Evolutionary conservation across 2,888 invertebrate genomes (phyloP), one percentile per base, ranked within the genome.

Genomic region (Diplolepis rosae): DNA sequence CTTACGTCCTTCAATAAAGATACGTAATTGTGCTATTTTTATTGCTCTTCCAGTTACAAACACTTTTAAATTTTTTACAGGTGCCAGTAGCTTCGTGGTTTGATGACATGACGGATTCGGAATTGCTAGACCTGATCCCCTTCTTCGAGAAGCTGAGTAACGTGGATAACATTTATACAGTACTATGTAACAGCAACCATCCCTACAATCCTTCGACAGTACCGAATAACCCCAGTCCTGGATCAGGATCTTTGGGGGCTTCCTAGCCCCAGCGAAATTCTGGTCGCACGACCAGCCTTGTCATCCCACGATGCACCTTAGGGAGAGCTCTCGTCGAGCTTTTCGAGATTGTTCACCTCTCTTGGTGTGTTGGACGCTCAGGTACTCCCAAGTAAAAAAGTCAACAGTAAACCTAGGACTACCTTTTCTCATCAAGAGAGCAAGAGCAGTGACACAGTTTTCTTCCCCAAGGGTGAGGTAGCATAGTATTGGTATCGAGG

Each of bases 1-100:
- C n/a, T n/a, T n/a, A n/a, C n/a, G n/a, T n/a, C n/a, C n/a, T n/a
- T n/a, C n/a, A n/a, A n/a, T n/a, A n/a, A n/a, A n/a, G n/a, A n/a
- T n/a, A n/a, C n/a, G n/a, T n/a, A n/a, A n/a, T n/a, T n/a, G n/a
- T n/a, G n/a, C n/a, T n/a, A n/a, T n/a, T n/a, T n/a, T n/a, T n/a
- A n/a, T n/a, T n/a, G n/a, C n/a, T n/a, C n/a, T n/a, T n/a, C n/a
- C n/a, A n/a, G n/a, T n/a, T n/a, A n/a, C n/a, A n/a, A n/a, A n/a
- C n/a, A n/a, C n/a, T n/a, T n/a, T n/a, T 99, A 90, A 94, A 95
- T 93, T 70, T 69, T 65, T 89, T 89, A 1, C 89, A 96, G 95
- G 98, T 99, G 89, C 98, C 99, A 88, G 98, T 99, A 80, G 96
- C 97, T 88, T 98, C 98, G 80, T 99, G 99, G 99, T 99, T 99